Evolutionary conservation across 2,113 vertebrate species (phyloP), one percentile per base, ranked within the genome.

Genomic region (Elgaria multicarinata): DNA sequence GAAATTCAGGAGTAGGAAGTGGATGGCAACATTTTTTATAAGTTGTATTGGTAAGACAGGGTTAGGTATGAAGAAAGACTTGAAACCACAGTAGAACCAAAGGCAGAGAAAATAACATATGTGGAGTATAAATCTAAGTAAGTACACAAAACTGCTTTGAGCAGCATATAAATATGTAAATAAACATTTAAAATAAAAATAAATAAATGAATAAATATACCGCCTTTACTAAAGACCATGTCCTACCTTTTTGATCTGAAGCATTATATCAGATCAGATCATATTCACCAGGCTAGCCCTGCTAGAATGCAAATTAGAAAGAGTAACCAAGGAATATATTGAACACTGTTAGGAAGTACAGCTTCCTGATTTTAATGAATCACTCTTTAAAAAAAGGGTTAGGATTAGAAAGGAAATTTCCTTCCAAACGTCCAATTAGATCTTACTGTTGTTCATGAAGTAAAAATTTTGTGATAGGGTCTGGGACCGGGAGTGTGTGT

Each of bases 391-490:
- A 69, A 71, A n/a, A 7, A n/a, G n/a, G n/a, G n/a, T n/a, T n/a
- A n/a, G n/a, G n/a, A n/a, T n/a, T n/a, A 33, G 50, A 24, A 90
- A n/a, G 7, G 87, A 88, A 86, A 92, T 80, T 44, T 90, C 86
- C 90, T 66, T 0, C 81, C 55, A 44, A 79, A 81, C 90, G 20
- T 42, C 50, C 1, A 33, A 14, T 31, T 1, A 42, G 78, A 12
- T 72, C 8, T n/a, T 83, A 88, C 10, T 44, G 86, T 93, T 96
- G 94, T 87, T 98, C 95, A 3, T 99, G 97, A 76, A 98, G 97
- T 89, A 99, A 96, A 93, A 98, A 99, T 71, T 95, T 96, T 89
- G 98, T 98, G 87, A 99, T 93, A 72, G 98, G 95, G 58, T 98
- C 97, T 3, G 98, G 98, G 89, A 99, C 89, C 1, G 98, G 98